phyloP scores from a whole-genome alignment of 2,888 invertebrate species.

The Epirrhoe alternata region DNA sequence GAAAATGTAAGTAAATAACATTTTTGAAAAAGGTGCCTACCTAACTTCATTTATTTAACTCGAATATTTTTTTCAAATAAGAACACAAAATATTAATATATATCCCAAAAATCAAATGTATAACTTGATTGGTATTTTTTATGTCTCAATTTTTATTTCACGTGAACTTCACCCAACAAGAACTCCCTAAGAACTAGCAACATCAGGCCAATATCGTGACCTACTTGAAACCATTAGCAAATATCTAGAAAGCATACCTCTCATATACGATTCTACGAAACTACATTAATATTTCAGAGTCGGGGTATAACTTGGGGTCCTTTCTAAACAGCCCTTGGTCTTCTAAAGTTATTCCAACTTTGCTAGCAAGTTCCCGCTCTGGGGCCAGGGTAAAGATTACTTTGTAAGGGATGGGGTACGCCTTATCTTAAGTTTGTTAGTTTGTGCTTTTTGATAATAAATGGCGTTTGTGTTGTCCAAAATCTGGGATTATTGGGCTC shows the following conservation, averaged over 20 bases:
- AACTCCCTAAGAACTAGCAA: background rate
- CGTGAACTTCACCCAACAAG: too few relatives aligned
- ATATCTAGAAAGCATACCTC: constrained; percentile 68
- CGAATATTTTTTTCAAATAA: too few relatives aligned
- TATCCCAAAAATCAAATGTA: too few relatives aligned
- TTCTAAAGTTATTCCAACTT: constrained; percentile 84
- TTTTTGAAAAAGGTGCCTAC: too few relatives aligned
- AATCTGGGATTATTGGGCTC: constrained; percentile 40
- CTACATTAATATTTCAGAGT: constrained; percentile 84
- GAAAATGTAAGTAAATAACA: too few relatives aligned
- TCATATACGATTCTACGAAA: constrained; percentile 82
- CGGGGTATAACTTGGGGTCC: constrained; percentile 75
- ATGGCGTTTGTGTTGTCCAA: constrained; percentile 49
- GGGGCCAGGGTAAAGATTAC: constrained; percentile 78
- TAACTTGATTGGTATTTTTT: too few relatives aligned
- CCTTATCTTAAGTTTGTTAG: constrained; percentile 74
- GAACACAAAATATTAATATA: too few relatives aligned
- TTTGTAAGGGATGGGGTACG: constrained; percentile 65
- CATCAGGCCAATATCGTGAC: constrained; percentile 20
- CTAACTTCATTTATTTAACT: too few relatives aligned
- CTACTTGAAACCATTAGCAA: constrained; percentile 58
- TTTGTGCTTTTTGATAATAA: constrained; percentile 65
- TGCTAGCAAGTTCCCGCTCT: constrained; percentile 65
- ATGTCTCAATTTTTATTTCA: too few relatives aligned
- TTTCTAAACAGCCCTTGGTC: constrained; percentile 85